Evolutionary conservation across 37 sponge, comb jelly and placozoan genomes (phyloP), one percentile per base, ranked within the genome.

Genomic region (Agelas oroides): DNA sequence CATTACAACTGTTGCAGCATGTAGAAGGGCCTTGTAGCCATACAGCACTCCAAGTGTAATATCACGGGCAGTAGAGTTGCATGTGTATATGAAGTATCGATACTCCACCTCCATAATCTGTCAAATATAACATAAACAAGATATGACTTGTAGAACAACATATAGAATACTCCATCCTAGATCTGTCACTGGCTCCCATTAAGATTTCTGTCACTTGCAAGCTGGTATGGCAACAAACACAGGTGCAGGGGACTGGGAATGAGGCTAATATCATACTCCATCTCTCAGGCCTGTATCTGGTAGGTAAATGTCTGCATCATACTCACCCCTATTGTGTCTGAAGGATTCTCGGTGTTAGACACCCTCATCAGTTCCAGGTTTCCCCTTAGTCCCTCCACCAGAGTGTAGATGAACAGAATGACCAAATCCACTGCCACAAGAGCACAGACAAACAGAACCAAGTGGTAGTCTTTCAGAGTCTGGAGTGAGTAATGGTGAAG

Each of bases 21-120:
- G 75, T 12, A 73, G 75, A 8, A 73, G 8, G 3, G 53, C 75
- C 52, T 40, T 73, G 36, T 46, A 73, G n/a, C 75, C 75, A 73
- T 40, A 73, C 2, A 73, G 53, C 5, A 73, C 52, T 13, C 75
- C 75, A 3, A 35, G 41, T 35, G 24, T 53, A 19, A 39, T 73
- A 35, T 40, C 11, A 1, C 53, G 21, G 23, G 53, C 41, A 53
- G 28, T 20, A 2, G 41, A 39, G 5, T 37, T 14, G 36, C 75
- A 73, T 3, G 13, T 73, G 28, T 73, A 73, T 17, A 35, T 73
- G 75, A 35, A 73, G 53, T 46, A 46, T 3, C 46, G 8, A 8
- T 46, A 46, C 46, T 46, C 46, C 46, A 12, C 46, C 8, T 8
- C 46, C 46, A 3, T 46, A 3, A 46, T 46, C 46, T 46, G 46